Conservation (phyloP, 2,113 vertebrate genomes). For the Hemibagrus wyckioides region DNA sequence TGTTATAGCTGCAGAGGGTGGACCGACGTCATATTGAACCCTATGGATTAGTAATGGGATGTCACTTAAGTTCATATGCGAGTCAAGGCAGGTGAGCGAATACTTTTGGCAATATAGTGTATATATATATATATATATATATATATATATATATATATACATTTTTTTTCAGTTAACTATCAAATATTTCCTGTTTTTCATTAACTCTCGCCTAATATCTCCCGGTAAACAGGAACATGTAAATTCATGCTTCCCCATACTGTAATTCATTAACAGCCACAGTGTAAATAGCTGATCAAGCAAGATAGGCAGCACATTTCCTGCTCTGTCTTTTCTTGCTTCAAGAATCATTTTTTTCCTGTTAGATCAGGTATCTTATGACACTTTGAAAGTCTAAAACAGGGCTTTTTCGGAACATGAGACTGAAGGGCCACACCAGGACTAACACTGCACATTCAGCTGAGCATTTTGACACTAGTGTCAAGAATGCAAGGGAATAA, state of each 20-base stretch:
- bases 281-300: conserved; percentile 9
- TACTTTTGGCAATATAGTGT: too few species aligned
- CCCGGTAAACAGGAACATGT: neutral
- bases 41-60: too few species aligned
- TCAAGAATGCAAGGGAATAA: neutral
- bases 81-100: too few species aligned
- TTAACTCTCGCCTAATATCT: neutral
- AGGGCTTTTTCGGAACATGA: neutral
- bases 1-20: too few species aligned
- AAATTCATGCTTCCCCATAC: neutral
- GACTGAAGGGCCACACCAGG: neutral
- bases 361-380: neutral
- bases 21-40: too few species aligned
- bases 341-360: neutral
- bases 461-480: neutral
- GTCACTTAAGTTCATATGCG: too few species aligned
- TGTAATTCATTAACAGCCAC: conserved; percentile 22
- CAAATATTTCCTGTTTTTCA: neutral
- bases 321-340: conserved; percentile 8
- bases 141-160: neutral
- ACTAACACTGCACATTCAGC: neutral
- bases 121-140: neutral
- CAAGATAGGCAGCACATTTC: neutral
- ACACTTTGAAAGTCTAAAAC: neutral
- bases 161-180: conserved; percentile 4